Conservation (phyloP, 2,797 vertebrate species). For the Numenius phaeopus region DNA sequence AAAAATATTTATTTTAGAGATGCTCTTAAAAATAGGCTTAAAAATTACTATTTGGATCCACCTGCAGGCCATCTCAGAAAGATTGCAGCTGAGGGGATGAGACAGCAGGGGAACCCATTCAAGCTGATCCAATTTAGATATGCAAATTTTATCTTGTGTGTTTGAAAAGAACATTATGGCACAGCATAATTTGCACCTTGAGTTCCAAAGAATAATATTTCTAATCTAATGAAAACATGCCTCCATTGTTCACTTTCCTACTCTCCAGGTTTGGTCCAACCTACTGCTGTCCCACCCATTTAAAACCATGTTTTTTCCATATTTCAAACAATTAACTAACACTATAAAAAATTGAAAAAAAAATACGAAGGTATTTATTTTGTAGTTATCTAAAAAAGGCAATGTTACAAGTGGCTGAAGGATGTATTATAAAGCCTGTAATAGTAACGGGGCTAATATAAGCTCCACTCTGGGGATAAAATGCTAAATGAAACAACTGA, state of each 20-base stretch:
- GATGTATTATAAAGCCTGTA: background rate
- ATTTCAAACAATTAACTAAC: slow-evolving; percentile 49
- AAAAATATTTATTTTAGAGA: slow-evolving; percentile 37
- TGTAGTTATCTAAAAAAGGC: background rate
- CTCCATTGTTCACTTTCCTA: slow-evolving; percentile 60
- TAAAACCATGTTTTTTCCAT: background rate
- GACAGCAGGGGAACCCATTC: slow-evolving; percentile 80
- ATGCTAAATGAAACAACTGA: background rate
- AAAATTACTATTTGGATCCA: slow-evolving; percentile 73
- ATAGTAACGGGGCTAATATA: background rate
- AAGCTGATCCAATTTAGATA: slow-evolving; percentile 93
- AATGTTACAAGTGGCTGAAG: background rate
- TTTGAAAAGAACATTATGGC: slow-evolving; percentile 79
- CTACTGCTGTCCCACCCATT: slow-evolving; percentile 10
- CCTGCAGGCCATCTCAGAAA: slow-evolving; percentile 71
- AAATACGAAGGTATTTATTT: background rate
- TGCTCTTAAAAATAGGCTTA: slow-evolving; percentile 59
- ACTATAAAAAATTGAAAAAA: background rate
- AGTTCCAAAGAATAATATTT: slow-evolving; percentile 79
- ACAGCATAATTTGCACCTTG: slow-evolving; percentile 79
- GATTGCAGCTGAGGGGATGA: slow-evolving; percentile 64
- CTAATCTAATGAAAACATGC: slow-evolving; percentile 81
- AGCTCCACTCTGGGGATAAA: background rate
- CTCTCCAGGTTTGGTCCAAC: slow-evolving; percentile 36
- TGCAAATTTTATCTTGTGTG: slow-evolving; percentile 86